Evolutionary conservation across 2,113 vertebrate species (phyloP).

Genomic region (Leiothrix lutea): DNA sequence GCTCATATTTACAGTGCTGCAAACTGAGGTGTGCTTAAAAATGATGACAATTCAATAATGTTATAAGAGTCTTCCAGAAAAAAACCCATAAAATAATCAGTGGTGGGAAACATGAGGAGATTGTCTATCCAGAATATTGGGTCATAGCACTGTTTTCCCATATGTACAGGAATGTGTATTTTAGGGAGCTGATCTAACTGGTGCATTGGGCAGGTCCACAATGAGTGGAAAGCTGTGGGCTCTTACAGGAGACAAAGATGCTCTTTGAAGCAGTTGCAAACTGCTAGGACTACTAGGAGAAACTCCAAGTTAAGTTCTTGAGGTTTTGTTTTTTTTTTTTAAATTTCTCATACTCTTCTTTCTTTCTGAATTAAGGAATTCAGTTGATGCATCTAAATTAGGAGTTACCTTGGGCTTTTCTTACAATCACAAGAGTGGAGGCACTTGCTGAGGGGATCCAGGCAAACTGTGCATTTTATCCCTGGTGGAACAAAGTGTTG

Average conservation of each 20-base stretch:
- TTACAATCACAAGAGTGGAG: not conserved
- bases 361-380: not conserved
- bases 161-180: not conserved
- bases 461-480: not conserved
- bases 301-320: not conserved
- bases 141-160: not conserved
- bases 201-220: not conserved
- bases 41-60: not conserved
- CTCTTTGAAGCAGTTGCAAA: not conserved
- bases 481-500: not conserved
- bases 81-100: not conserved
- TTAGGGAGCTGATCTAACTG: not conserved
- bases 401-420: not conserved
- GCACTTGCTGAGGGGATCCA: not conserved
- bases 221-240: not conserved
- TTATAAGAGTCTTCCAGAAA: not conserved
- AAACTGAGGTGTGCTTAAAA: not conserved
- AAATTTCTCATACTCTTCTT: not conserved
- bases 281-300: not conserved
- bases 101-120: not conserved
- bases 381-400: not conserved
- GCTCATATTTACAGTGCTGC: not conserved
- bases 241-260: not conserved
- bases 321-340: not conserved
- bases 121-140: not conserved